Evolutionary conservation across 2,888 invertebrate genomes (phyloP).

Genomic region (Polyommatus iphigenia): DNA sequence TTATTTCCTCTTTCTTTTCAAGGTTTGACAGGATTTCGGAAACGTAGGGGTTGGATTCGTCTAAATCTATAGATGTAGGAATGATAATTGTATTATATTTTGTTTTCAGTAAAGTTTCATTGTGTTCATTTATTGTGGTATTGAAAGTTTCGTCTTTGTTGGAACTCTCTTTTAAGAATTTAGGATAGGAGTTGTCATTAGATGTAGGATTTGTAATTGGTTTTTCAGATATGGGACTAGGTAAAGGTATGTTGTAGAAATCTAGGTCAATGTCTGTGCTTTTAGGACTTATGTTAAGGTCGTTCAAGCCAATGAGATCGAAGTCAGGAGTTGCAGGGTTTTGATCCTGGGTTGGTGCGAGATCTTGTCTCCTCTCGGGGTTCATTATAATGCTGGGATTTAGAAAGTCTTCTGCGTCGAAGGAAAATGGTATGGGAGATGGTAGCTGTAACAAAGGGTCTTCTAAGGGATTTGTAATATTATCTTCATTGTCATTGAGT

Average conservation of each 20-base stretch:
- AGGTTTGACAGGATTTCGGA: no score
- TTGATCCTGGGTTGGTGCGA: neutral
- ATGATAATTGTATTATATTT: no score
- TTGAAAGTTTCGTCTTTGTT: neutral
- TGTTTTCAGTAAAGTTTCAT: no score
- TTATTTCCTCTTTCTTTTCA: no score
- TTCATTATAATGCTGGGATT: conserved; percentile 2
- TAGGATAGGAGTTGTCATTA: neutral
- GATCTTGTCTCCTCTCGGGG: neutral
- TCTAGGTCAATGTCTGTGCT: neutral
- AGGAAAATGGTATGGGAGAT: conserved; percentile 15
- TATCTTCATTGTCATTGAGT: neutral
- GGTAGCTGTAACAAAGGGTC: conserved; percentile 14
- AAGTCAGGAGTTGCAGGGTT: neutral
- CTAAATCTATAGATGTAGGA: no score
- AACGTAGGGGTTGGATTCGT: no score
- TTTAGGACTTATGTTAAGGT: neutral
- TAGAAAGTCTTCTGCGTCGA: neutral
- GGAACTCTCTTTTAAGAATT: conserved; percentile 2
- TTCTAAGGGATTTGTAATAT: neutral
- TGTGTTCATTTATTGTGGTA: no score
- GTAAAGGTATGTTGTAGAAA: neutral
- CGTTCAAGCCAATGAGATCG: neutral
- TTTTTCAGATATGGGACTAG: conserved; percentile 5
- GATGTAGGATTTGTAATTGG: no score